These are phyloP conservation scores for Xenopus borealis DNA, from an alignment of 2,113 vertebrate species.

Conservation along the genomic window DNA sequence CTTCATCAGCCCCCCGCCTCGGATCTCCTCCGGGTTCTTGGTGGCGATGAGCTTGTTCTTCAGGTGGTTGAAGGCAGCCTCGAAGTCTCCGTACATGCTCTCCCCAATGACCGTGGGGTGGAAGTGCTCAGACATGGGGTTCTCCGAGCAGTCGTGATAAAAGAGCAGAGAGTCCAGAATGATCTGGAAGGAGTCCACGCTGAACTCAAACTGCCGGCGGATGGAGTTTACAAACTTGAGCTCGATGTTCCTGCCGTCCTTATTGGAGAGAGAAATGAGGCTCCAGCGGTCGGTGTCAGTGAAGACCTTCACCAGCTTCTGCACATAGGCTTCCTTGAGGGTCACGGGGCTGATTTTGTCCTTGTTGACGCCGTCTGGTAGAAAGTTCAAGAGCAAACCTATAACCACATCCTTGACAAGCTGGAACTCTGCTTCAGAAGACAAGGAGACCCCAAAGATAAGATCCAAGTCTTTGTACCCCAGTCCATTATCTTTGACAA, in stretches of 20 bases:
- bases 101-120: constrained; percentile 84
- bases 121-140: constrained; percentile 76
- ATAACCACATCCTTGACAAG: constrained; percentile 89
- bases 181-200: constrained; percentile 98
- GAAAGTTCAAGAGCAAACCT: constrained; percentile 87
- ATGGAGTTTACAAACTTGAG: constrained; percentile 95
- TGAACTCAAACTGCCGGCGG: constrained; percentile 95
- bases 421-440: constrained; percentile 80
- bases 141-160: constrained; percentile 73
- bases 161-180: constrained; percentile 87
- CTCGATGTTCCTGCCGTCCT: constrained; percentile 91
- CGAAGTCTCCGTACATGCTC: constrained; percentile 91
- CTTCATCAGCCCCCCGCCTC: constrained; percentile 92
- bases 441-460: constrained; percentile 89
- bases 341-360: constrained; percentile 88
- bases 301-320: constrained; percentile 95
- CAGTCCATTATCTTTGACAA: constrained; percentile 90
- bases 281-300: constrained; percentile 95
- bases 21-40: constrained; percentile 93
- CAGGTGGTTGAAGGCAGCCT: constrained; percentile 81
- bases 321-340: constrained; percentile 91
- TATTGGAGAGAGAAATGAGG: constrained; percentile 96
- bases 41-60: constrained; percentile 88
- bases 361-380: constrained; percentile 90
- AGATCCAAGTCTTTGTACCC: constrained; percentile 96